Evolutionary conservation across 2,888 invertebrate species (phyloP).

Genomic region (Aquatica leii): DNA sequence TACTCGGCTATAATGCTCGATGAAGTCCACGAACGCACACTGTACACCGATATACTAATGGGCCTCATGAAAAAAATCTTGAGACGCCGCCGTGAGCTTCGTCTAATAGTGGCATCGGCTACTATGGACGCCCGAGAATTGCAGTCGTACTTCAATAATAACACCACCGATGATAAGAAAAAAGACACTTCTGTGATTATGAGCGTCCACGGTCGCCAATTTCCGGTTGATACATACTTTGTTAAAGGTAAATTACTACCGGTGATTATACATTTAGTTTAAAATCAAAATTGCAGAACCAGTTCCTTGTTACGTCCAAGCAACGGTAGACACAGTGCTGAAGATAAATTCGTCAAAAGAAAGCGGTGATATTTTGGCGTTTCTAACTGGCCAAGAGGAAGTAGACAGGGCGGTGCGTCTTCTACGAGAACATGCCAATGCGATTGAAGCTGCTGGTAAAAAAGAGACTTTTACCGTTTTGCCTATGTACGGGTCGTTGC

Average conservation of each 20-base stretch:
- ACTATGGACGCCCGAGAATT: slow-evolving; percentile 93
- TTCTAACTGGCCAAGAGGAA: slow-evolving; percentile 94
- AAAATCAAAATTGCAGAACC: slow-evolving; percentile 68
- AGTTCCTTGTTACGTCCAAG: slow-evolving; percentile 88
- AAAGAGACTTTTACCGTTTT: slow-evolving; percentile 71
- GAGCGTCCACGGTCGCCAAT: slow-evolving; percentile 87
- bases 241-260: slow-evolving; percentile 66
- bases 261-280: slow-evolving; percentile 48
- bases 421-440: slow-evolving; percentile 69
- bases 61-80: slow-evolving; percentile 93
- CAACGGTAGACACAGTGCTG: slow-evolving; percentile 85
- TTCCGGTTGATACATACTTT: slow-evolving; percentile 88
- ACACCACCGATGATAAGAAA: slow-evolving; percentile 57
- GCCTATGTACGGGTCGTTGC: slow-evolving; percentile 94
- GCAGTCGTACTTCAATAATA: slow-evolving; percentile 77
- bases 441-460: slow-evolving; percentile 62
- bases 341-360: slow-evolving; percentile 88
- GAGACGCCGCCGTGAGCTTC: slow-evolving; percentile 81
- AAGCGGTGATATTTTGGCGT: slow-evolving; percentile 89
- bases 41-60: slow-evolving; percentile 93
- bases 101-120: slow-evolving; percentile 91
- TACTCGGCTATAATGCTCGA: slow-evolving; percentile 91
- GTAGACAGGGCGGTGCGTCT: slow-evolving; percentile 79
- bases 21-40: slow-evolving; percentile 94
- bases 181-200: slow-evolving; percentile 81